Conservation (phyloP, 1,140 invertebrate genomes). For the Uloborus diversus region DNA sequence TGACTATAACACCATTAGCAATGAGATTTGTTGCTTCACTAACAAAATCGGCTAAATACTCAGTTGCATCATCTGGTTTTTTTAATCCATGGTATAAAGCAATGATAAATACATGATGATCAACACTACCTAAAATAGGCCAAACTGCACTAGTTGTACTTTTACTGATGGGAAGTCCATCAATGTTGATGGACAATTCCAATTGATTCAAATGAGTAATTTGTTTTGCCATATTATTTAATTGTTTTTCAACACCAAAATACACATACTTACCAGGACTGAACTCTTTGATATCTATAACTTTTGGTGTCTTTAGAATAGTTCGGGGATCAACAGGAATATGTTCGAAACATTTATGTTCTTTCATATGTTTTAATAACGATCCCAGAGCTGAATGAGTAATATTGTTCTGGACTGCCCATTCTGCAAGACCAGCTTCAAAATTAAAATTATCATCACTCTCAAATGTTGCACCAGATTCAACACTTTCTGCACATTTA, state of each 20-base stretch:
- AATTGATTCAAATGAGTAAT: background rate
- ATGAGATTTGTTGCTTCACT: background rate
- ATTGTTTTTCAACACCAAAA: background rate
- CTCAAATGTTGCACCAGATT: too few species aligned
- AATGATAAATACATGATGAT: background rate
- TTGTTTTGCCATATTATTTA: too few species aligned
- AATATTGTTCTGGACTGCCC: too few species aligned
- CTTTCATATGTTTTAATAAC: too few species aligned
- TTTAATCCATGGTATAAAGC: background rate
- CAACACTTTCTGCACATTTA: too few species aligned
- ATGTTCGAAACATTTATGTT: too few species aligned
- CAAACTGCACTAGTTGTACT: constrained; percentile 39
- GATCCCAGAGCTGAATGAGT: too few species aligned
- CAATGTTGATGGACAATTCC: background rate
- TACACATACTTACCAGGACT: background rate
- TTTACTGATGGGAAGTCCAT: background rate
- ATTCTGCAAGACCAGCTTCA: too few species aligned
- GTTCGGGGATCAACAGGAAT: too few species aligned
- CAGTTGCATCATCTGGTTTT: background rate
- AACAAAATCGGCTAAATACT: background rate
- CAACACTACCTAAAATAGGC: constrained; percentile 59
- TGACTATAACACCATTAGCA: constrained; percentile 5
- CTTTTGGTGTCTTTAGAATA: too few species aligned
- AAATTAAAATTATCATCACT: too few species aligned
- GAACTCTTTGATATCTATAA: background rate